Evolutionary conservation across 2,888 invertebrate species (phyloP).

Genomic region (Drosophila affinis): DNA sequence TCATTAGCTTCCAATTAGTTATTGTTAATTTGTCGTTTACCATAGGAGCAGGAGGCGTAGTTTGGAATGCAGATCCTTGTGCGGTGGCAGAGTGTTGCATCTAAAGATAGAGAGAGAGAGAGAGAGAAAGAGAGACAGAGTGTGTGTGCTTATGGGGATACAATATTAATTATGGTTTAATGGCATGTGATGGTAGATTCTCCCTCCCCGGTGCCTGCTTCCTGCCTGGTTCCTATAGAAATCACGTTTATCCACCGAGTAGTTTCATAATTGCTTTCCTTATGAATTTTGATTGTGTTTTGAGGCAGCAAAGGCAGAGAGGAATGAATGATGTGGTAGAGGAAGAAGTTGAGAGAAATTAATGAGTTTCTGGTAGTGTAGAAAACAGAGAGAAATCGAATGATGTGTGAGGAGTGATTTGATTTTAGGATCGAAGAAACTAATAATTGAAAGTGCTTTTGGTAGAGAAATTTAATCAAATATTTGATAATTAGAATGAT

Average conservation of each 20-base stretch:
- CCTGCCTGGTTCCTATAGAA: neutral
- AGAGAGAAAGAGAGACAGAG: slow-evolving; percentile 13
- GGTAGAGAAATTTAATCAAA: neutral
- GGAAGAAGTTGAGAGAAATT: neutral
- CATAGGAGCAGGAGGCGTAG: neutral
- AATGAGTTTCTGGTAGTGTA: neutral
- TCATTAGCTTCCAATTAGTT: slow-evolving; percentile 73
- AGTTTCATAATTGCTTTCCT: slow-evolving; percentile 33
- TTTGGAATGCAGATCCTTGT: slow-evolving; percentile 16
- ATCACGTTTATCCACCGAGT: neutral
- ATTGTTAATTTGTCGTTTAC: slow-evolving; percentile 72
- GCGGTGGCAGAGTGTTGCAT: slow-evolving; percentile 26
- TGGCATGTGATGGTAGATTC: slow-evolving; percentile 13
- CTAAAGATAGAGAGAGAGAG: slow-evolving; percentile 15
- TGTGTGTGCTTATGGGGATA: slow-evolving; percentile 3
- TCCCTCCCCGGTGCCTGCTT: neutral
- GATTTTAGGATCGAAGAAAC: neutral
- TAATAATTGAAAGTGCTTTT: neutral
- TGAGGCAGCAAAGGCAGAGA: neutral
- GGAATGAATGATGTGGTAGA: neutral
- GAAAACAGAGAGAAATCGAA: neutral
- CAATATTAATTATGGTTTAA: slow-evolving; percentile 30
- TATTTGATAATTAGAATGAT: neutral
- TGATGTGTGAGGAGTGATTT: neutral
- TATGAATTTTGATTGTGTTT: slow-evolving; percentile 28